These are phyloP conservation scores for Peromyscus maniculatus DNA, from an alignment of 2,113 vertebrate genomes.

Conservation along the genomic window DNA sequence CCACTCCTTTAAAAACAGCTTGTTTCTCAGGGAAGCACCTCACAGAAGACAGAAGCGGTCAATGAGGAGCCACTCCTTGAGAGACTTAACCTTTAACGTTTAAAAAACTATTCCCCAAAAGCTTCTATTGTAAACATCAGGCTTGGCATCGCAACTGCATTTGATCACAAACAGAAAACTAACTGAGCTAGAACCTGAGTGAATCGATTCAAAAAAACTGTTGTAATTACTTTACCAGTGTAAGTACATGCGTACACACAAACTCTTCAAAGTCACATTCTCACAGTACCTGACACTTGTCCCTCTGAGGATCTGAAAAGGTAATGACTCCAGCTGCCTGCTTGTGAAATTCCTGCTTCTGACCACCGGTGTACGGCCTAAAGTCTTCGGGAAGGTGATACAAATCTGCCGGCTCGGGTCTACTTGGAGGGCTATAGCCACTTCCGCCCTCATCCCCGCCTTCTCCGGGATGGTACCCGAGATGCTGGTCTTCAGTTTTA, in stretches of 20 bases:
- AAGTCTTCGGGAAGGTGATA: slow-evolving; percentile 88
- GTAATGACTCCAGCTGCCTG: slow-evolving; percentile 81
- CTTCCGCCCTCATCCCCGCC: slow-evolving; percentile 86
- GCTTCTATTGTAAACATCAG: slow-evolving; percentile 47
- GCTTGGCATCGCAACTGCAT: slow-evolving; percentile 22
- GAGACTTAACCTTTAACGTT: background rate
- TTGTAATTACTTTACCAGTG: background rate
- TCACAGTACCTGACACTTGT: slow-evolving; percentile 90
- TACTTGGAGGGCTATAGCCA: slow-evolving; percentile 85
- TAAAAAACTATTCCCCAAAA: slow-evolving; percentile 41
- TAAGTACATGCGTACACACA: background rate
- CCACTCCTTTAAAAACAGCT: background rate
- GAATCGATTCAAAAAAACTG: background rate
- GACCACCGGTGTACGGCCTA: slow-evolving; percentile 83
- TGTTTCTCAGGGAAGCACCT: slow-evolving; percentile 3
- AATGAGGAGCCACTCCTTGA: background rate
- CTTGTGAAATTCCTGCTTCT: slow-evolving; percentile 83
- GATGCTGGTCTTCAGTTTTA: slow-evolving; percentile 81
- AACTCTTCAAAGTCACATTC: slow-evolving; percentile 49
- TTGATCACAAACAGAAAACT: slow-evolving; percentile 61
- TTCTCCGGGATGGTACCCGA: slow-evolving; percentile 82
- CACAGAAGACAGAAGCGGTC: background rate
- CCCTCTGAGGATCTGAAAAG: slow-evolving; percentile 84
- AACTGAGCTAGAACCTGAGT: slow-evolving; percentile 2
- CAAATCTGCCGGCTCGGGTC: slow-evolving; percentile 83